phyloP scores from a whole-genome alignment of 1,140 invertebrate species.

The Drosophila nannoptera region DNA sequence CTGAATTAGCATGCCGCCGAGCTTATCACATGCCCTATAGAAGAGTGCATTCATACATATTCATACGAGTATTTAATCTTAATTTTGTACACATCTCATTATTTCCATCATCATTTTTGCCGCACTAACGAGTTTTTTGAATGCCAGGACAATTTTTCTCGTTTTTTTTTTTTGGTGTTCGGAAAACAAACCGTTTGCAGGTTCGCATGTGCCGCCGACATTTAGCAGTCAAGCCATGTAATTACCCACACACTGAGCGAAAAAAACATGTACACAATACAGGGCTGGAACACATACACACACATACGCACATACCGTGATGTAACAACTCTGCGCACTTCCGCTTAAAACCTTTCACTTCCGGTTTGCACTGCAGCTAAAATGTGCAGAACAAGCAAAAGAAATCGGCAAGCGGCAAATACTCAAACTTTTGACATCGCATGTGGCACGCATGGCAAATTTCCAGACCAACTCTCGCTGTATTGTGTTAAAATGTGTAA shows the following conservation, averaged over 20 bases:
- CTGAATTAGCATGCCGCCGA: background rate
- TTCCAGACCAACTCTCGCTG: slow-evolving; percentile 6
- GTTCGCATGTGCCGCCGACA: slow-evolving; percentile 57
- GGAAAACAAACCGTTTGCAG: slow-evolving; percentile 57
- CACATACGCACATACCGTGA: slow-evolving; percentile 24
- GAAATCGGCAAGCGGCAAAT: slow-evolving; percentile 22
- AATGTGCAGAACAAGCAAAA: slow-evolving; percentile 53
- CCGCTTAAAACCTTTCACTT: slow-evolving; percentile 73
- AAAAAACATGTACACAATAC: slow-evolving; percentile 30
- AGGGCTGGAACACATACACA: background rate
- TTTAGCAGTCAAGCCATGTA: slow-evolving; percentile 58
- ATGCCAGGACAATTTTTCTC: slow-evolving; percentile 34
- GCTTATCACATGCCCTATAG: background rate
- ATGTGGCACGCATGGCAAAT: slow-evolving; percentile 61
- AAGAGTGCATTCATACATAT: background rate
- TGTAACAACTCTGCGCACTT: slow-evolving; percentile 66
- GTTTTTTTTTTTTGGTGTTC: slow-evolving; percentile 22
- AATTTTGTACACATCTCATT: slow-evolving; percentile 6
- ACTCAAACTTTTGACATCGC: slow-evolving; percentile 58
- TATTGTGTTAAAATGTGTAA: slow-evolving; percentile 12
- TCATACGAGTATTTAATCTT: slow-evolving; percentile 5
- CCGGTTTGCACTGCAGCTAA: slow-evolving; percentile 50
- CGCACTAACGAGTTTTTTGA: slow-evolving; percentile 21
- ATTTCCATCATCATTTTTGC: background rate
- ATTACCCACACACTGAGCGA: slow-evolving; percentile 44